phyloP scores from a whole-genome alignment of 2,797 vertebrate genomes.

The Columba guinea region DNA sequence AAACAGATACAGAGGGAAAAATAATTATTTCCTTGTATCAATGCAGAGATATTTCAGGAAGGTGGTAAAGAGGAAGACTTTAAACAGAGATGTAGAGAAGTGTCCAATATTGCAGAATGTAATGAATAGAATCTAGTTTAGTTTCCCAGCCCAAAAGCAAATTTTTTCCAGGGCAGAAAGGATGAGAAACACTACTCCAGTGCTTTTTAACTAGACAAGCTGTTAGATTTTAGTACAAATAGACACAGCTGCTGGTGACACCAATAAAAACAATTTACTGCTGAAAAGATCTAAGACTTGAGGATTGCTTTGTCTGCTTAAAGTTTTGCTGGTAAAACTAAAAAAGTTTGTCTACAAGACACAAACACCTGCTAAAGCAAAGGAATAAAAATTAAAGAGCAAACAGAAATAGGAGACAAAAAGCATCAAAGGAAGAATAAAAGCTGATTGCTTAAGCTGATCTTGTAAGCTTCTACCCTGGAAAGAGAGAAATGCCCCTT shows the following conservation, averaged over 20 bases:
- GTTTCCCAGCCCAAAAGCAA: not conserved
- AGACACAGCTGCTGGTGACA: constrained; percentile 59
- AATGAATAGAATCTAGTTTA: not conserved
- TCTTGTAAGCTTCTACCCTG: not conserved
- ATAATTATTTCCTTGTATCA: not conserved
- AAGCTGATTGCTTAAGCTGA: not conserved
- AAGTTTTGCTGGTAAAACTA: constrained; percentile 44
- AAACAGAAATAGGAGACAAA: not conserved
- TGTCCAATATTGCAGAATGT: not conserved
- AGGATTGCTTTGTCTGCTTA: not conserved
- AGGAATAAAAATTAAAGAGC: constrained; percentile 28
- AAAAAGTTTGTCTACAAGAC: constrained; percentile 27
- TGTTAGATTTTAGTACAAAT: constrained; percentile 49
- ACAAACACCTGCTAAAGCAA: constrained; percentile 9
- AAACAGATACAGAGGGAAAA: not conserved
- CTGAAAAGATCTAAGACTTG: constrained; percentile 33
- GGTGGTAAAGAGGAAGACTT: not conserved
- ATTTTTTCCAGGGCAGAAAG: not conserved
- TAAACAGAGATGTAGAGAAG: not conserved
- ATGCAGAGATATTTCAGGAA: not conserved
- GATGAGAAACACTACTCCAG: constrained; percentile 5
- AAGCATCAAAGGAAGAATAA: not conserved
- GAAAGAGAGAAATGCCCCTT: not conserved
- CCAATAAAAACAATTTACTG: constrained; percentile 68
- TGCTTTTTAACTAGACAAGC: constrained; percentile 55